These are phyloP conservation scores for Odontesthes bonariensis DNA, from an alignment of 2,113 vertebrate species.

Conservation along the genomic window DNA sequence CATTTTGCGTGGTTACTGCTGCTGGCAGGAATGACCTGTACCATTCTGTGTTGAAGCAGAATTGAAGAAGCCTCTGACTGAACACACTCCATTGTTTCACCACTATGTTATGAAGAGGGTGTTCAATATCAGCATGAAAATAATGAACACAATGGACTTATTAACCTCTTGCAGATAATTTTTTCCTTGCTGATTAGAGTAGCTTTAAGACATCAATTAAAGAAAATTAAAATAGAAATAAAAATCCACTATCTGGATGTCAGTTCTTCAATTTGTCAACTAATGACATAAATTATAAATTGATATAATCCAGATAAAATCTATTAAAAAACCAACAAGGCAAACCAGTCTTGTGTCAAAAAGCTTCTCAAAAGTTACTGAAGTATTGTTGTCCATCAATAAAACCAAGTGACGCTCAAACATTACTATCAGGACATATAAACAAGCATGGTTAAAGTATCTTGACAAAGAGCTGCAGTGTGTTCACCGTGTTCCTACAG, in stretches of 20 bases:
- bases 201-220: too few relatives aligned
- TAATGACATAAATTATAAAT: not conserved
- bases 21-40: too few relatives aligned
- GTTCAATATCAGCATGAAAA: too few relatives aligned
- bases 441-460: not conserved
- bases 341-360: slow-evolving; percentile 11
- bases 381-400: not conserved
- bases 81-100: too few relatives aligned
- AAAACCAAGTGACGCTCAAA: not conserved
- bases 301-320: not conserved
- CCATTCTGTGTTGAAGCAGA: too few relatives aligned
- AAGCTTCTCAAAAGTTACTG: not conserved
- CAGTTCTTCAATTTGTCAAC: not conserved
- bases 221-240: too few relatives aligned
- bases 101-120: too few relatives aligned
- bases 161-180: too few relatives aligned
- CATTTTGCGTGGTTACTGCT: too few relatives aligned
- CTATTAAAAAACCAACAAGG: slow-evolving; percentile 1
- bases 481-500: slow-evolving; percentile 18
- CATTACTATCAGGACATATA: not conserved
- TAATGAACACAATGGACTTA: too few relatives aligned
- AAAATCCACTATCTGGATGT: too few relatives aligned
- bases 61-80: too few relatives aligned
- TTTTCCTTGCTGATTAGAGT: not conserved
- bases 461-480: slow-evolving; percentile 54